These are phyloP conservation scores for Meteorus sp. DNA, from an alignment of 1,140 invertebrate genomes.

Conservation along the genomic window DNA sequence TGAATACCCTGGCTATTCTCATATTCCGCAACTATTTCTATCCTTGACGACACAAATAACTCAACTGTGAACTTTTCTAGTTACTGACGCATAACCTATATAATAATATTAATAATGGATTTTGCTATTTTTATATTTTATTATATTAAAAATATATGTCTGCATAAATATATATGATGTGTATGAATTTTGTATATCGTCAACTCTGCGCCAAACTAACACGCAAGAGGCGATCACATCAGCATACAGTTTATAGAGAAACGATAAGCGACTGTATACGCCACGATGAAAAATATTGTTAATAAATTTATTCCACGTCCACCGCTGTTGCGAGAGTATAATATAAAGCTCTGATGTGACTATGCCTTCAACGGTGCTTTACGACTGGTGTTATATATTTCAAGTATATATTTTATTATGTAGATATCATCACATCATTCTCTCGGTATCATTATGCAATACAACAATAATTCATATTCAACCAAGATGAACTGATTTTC, in stretches of 20 bases:
- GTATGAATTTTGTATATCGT: no score
- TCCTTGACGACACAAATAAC: constrained; percentile 3
- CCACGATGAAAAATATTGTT: neutral
- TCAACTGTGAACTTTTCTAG: no score
- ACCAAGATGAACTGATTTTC: no score
- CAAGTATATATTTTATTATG: neutral
- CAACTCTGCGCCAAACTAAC: neutral
- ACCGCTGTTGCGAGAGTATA: neutral
- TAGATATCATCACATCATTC: no score
- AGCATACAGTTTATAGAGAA: neutral
- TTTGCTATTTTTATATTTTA: no score
- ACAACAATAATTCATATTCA: no score
- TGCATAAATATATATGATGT: neutral
- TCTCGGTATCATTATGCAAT: no score
- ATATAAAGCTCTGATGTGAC: neutral
- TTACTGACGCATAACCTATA: neutral
- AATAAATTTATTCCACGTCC: constrained; percentile 14
- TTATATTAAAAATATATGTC: neutral
- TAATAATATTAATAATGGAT: no score
- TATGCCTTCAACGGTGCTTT: neutral
- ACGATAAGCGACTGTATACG: neutral
- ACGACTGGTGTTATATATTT: neutral
- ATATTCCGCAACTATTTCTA: neutral
- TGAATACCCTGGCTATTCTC: constrained; percentile 57
- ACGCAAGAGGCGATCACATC: neutral